Conservation (phyloP, 2,888 invertebrate genomes). For the Conchocele bisecta region DNA sequence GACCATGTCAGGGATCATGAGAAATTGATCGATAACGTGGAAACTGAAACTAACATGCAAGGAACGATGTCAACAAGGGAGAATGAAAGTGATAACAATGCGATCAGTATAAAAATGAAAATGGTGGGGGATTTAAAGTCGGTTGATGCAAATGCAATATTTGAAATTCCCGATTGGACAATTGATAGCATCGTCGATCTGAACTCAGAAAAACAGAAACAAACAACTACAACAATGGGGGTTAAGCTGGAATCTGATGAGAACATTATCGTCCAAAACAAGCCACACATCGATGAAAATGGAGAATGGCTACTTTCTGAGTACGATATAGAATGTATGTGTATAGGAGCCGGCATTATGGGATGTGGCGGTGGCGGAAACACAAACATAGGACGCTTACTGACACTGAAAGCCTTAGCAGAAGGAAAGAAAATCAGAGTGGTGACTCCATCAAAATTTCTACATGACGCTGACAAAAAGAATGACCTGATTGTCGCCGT, state of each 20-base stretch:
- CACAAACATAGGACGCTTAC: constrained; percentile 71
- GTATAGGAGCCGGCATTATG: constrained; percentile 78
- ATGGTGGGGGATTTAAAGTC: constrained; percentile 72
- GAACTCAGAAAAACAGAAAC: constrained; percentile 27
- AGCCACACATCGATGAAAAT: constrained; percentile 51
- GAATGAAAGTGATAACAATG: neutral
- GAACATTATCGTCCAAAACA: constrained; percentile 23
- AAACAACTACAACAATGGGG: constrained; percentile 53
- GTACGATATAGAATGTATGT: constrained; percentile 79
- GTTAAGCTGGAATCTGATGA: constrained; percentile 23
- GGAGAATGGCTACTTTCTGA: constrained; percentile 76
- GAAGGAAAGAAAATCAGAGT: constrained; percentile 73
- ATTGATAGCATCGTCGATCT: neutral
- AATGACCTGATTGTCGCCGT: constrained; percentile 62
- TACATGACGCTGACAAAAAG: constrained; percentile 45
- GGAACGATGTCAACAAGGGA: neutral
- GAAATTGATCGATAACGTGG: constrained; percentile 47
- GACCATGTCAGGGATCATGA: constrained; percentile 69
- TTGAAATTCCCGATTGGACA: too few relatives aligned
- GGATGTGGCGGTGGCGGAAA: constrained; percentile 80
- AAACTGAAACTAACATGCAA: constrained; percentile 26
- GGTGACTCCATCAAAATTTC: constrained; percentile 67
- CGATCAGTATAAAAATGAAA: constrained; percentile 67
- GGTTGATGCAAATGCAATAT: too few relatives aligned
- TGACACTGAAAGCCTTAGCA: constrained; percentile 59